Base-by-base conservation (phyloP, 92 coral and sea anemone genomes). In the Epizoanthus rinbou region DNA sequence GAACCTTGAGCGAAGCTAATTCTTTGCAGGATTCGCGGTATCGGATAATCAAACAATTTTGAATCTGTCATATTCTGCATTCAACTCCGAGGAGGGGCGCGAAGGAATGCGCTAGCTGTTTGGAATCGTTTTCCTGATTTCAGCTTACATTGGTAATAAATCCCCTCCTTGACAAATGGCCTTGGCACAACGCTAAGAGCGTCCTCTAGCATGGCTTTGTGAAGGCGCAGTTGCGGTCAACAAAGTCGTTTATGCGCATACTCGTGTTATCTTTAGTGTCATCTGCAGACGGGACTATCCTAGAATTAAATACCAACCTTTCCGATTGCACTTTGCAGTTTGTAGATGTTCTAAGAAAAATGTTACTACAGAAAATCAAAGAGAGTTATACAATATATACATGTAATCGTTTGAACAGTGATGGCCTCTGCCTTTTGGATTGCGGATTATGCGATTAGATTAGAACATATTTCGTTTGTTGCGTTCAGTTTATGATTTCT, bases 21-120 rank as follows among this genome's bases (percentile, higher is more conserved):
- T 10, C 37, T 78, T 60, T 16, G 21, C 39, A 63, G 60, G 33
- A 37, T 50, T 43, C 39, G 57, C 52, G 45, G 37, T 18, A 60
- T 19, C 18, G 52, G 43, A 0, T 54, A 28, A 37, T 33, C 45
- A 33, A 59, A 76, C 41, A 59, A 23, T 37, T 28, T 60, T 59
- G 22, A 50, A 35, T 21, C 73, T 63, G 22, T 21, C 52, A 78
- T 78, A 19, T 78, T 78, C 71, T 11, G 21, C 70, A 78, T 78
- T 18, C 82, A 45, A 19, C 22, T 15, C 22, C 24, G 39, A 78
- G 82, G 82, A 78, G 82, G 82, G 82, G 82, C 82, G 37, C 39
- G 1, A n/a, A 19, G 82, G 82, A 78, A 78, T 78, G 82, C 39
- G 17, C 17, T 78, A 31, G 39, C 66, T 78, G 57, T 78, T 60